phyloP scores from a whole-genome alignment of 2,113 vertebrate genomes.

The Pelobates fuscus region DNA sequence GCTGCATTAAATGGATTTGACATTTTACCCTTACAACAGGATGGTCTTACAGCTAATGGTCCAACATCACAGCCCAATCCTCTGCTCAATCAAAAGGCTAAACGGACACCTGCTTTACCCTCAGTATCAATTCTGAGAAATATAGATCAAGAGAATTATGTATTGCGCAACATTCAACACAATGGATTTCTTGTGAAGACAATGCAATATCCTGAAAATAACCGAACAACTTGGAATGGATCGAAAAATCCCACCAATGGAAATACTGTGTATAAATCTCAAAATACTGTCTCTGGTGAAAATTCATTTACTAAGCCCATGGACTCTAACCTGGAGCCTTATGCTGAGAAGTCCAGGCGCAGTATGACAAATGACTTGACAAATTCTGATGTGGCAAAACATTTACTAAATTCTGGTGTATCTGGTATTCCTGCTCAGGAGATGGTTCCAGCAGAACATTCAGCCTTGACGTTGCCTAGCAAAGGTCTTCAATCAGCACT shows the following conservation, averaged over 20 bases:
- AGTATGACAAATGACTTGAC: slow-evolving; percentile 55
- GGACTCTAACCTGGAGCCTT: slow-evolving; percentile 72
- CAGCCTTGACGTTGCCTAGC: slow-evolving; percentile 67
- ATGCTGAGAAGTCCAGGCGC: slow-evolving; percentile 73
- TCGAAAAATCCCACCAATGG: slow-evolving; percentile 42
- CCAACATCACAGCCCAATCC: slow-evolving; percentile 61
- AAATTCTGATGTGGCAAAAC: slow-evolving; percentile 64
- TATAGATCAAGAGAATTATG: slow-evolving; percentile 68
- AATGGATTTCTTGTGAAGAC: slow-evolving; percentile 57
- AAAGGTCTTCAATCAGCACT: slow-evolving; percentile 65
- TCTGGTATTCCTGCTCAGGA: slow-evolving; percentile 67
- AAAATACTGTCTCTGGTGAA: slow-evolving; percentile 66
- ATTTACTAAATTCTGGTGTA: slow-evolving; percentile 65
- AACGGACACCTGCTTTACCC: slow-evolving; percentile 55
- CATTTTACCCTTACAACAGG: slow-evolving; percentile 71
- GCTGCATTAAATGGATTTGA: slow-evolving; percentile 88
- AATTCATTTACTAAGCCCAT: slow-evolving; percentile 64
- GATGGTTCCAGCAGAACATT: slow-evolving; percentile 57
- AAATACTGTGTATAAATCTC: no score
- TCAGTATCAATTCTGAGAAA: slow-evolving; percentile 58
- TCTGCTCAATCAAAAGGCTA: slow-evolving; percentile 60
- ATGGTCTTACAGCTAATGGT: slow-evolving; percentile 70
- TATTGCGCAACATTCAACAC: slow-evolving; percentile 60
- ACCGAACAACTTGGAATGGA: slow-evolving; percentile 46
- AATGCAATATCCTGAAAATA: slow-evolving; percentile 59